Base-by-base conservation (phyloP, 2,797 vertebrate species). In the Eulemur mongoz region DNA sequence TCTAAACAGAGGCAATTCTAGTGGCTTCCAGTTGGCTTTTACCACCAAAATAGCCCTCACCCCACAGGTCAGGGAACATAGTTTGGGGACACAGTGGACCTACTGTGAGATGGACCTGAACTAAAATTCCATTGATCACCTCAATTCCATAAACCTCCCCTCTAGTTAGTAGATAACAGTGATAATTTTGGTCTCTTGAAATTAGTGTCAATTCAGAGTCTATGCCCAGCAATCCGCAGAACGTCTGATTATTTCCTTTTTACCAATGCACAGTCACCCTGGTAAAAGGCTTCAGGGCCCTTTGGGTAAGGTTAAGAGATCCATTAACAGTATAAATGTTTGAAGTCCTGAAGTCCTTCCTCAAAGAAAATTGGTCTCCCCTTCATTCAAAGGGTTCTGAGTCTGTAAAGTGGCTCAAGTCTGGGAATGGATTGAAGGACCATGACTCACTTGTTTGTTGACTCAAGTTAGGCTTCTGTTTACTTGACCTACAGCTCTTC, bases 31-130 rank as follows among this genome's bases (percentile, higher is more conserved):
- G 14, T 63, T 48, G n/a, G 12, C 1, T 27, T 89, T 86, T 78
- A 0, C 17, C 0, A 50, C 2, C 5, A 22, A 2, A 48, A 6
- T 22, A 45, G 2, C 3, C 5, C 25, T 95, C 18, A 59, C 0
- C 86, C 63, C 48, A n/a, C 20, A 57, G 22, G 10, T 40, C 9
- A 67, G 18, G 52, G 35, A 81, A 43, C 1, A 1, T 22, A 27
- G 4, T 30, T 27, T 82, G n/a, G 45, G 18, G 4, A 57, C 25
- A 23, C 25, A 40, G 2, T 32, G 43, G 38, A 2, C 13, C 3
- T 67, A 13, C 35, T 48, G 3, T 73, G 5, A 79, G 12, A 89
- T 61, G 17, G 22, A 61, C 1, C 1, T 57, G 35, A 32, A 22
- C 4, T 69, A 50, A 82, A 92, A 79, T 1, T 92, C 14, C 27